Evolutionary conservation across 2,113 vertebrate genomes (phyloP).

Genomic region (Aphyosemion australe): DNA sequence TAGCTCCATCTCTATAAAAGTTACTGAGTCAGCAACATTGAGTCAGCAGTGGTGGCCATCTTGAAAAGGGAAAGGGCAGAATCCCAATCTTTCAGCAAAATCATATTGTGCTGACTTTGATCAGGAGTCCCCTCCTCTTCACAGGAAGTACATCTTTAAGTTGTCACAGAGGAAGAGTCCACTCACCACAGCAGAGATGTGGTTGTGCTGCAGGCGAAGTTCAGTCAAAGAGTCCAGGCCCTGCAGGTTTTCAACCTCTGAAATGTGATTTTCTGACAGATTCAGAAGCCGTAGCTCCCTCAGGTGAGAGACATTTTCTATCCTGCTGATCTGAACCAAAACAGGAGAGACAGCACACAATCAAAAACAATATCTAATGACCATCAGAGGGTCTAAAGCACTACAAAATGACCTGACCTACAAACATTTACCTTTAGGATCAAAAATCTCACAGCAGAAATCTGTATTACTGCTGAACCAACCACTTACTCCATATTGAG

Average conservation of each 20-base stretch:
- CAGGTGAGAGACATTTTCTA: constrained; percentile 89
- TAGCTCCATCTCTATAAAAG: too few species aligned
- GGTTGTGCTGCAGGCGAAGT: constrained; percentile 90
- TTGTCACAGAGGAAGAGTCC: constrained; percentile 5
- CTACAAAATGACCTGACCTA: not conserved
- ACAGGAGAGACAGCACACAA: constrained; percentile 11
- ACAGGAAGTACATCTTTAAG: not conserved
- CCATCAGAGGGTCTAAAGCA: not conserved
- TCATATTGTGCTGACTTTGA: not conserved
- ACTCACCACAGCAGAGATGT: constrained; percentile 89
- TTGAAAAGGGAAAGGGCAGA: too few species aligned
- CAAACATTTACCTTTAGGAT: not conserved
- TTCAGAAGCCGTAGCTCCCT: constrained; percentile 88
- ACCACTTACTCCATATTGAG: not conserved
- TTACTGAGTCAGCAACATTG: too few species aligned
- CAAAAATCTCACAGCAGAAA: not conserved
- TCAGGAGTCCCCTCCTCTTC: not conserved
- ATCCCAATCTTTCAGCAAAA: too few species aligned
- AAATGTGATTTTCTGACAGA: constrained; percentile 89
- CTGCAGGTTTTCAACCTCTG: constrained; percentile 85
- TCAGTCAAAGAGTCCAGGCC: constrained; percentile 88
- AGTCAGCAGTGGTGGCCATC: too few species aligned
- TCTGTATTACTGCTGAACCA: not conserved
- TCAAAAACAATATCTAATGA: constrained; percentile 1
- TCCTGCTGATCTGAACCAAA: constrained; percentile 84